Conservation (phyloP, 2,888 invertebrate genomes). For the Hypselothyrea guttata region DNA sequence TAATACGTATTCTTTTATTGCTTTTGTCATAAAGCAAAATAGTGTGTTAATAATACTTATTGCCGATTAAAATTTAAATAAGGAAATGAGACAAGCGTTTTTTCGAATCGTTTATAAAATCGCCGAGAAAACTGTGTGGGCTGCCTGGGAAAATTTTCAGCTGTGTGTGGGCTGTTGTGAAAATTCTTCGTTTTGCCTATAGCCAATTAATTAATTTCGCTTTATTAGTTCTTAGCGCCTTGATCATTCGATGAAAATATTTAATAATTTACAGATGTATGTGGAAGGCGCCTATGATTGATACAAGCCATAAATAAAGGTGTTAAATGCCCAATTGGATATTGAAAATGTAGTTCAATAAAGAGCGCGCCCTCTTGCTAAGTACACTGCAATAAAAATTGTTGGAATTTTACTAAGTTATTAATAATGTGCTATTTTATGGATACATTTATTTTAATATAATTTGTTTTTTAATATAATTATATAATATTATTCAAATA, state of each 20-base stretch:
- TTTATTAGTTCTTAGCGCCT: no score
- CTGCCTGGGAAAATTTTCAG: conserved; percentile 1
- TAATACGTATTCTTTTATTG: conserved; percentile 24
- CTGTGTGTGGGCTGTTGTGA: conserved; percentile 6
- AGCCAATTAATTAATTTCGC: conserved; percentile 47
- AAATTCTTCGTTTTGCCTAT: conserved; percentile 7
- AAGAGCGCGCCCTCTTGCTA: conserved; percentile 20
- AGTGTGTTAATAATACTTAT: conserved; percentile 40
- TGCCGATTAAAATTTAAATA: conserved; percentile 59
- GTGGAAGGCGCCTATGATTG: conserved; percentile 48
- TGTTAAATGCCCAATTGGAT: conserved; percentile 8
- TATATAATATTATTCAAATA: not conserved
- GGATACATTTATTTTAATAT: not conserved
- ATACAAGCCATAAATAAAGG: conserved; percentile 39
- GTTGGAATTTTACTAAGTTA: no score
- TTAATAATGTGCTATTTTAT: no score
- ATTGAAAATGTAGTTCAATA: conserved; percentile 34
- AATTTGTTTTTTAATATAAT: not conserved
- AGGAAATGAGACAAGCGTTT: conserved; percentile 48
- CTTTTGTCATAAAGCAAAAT: conserved; percentile 31
- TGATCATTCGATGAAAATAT: conserved; percentile 41
- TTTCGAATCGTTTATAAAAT: conserved; percentile 70
- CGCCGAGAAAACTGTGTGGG: conserved; percentile 12
- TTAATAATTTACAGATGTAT: conserved; percentile 29
- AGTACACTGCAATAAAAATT: conserved; percentile 46